A percentile compares a stretch with the other conserved stretches of the same genome.
Evolutionary conservation across 1,140 invertebrate species (phyloP).

Genomic region (Procambarus virginalis): DNA sequence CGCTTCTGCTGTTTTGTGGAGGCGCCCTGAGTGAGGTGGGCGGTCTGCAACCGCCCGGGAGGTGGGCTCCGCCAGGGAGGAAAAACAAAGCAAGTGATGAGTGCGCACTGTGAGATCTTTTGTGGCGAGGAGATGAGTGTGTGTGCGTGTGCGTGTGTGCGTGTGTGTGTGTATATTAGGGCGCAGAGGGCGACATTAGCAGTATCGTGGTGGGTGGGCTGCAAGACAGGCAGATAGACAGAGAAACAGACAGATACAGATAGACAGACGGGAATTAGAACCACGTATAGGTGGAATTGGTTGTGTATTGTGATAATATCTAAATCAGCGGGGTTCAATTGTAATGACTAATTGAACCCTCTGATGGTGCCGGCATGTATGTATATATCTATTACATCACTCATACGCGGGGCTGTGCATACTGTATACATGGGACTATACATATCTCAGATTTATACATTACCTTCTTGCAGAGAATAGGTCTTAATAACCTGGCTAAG

Average conservation of each 20-base stretch:
- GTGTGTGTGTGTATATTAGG: conserved; percentile 10
- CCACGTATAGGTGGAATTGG: too few species aligned
- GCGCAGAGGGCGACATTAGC: not conserved
- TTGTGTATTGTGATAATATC: too few species aligned
- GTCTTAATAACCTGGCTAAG: too few species aligned
- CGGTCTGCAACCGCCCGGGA: not conserved
- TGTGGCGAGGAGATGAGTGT: conserved; percentile 50
- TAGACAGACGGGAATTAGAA: not conserved
- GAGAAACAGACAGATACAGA: not conserved
- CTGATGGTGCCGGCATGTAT: too few species aligned
- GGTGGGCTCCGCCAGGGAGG: conserved; percentile 16
- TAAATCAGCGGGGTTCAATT: too few species aligned
- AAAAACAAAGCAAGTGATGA: conserved; percentile 59
- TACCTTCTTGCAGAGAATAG: too few species aligned
- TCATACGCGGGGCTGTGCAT: too few species aligned
- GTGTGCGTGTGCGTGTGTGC: not conserved
- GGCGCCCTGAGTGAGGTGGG: not conserved
- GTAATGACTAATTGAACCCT: too few species aligned
- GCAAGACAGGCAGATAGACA: not conserved
- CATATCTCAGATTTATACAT: too few species aligned
- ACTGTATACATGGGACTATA: too few species aligned
- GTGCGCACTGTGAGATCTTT: conserved; percentile 57
- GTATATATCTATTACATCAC: too few species aligned
- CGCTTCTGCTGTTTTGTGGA: conserved; percentile 41
- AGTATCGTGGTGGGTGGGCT: not conserved